phyloP scores from a whole-genome alignment of 2,797 vertebrate species.

The Oreonectes daqikongensis region DNA sequence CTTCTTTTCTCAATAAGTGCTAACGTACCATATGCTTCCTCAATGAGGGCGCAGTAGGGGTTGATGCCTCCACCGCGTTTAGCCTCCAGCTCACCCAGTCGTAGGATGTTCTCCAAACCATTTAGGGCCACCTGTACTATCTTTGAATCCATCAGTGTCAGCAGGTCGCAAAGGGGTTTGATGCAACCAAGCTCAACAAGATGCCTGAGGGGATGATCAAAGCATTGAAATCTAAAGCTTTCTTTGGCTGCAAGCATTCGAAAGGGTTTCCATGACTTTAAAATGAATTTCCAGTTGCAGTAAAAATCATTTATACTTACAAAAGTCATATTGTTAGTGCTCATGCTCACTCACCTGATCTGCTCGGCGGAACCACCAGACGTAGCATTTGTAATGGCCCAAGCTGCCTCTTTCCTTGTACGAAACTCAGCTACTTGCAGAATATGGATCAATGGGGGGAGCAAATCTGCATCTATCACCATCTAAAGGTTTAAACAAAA shows the following conservation, averaged over 20 bases:
- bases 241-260: neutral
- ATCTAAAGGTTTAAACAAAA: constrained; percentile 71
- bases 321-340: too few species aligned
- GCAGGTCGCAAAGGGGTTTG: constrained; percentile 95
- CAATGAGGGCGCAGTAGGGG: constrained; percentile 94
- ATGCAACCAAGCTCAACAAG: constrained; percentile 95
- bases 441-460: constrained; percentile 91
- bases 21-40: constrained; percentile 92
- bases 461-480: constrained; percentile 91
- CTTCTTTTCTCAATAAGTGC: neutral
- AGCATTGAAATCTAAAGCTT: neutral
- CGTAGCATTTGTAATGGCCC: constrained; percentile 95
- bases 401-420: constrained; percentile 94
- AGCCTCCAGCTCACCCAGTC: constrained; percentile 93
- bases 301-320: too few species aligned
- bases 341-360: constrained; percentile 83
- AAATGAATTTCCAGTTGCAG: neutral
- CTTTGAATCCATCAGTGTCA: constrained; percentile 98
- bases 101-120: constrained; percentile 94
- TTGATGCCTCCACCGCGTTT: constrained; percentile 93
- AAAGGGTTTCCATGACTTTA: too few species aligned
- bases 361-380: constrained; percentile 95
- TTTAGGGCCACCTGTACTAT: constrained; percentile 96
- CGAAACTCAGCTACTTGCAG: constrained; percentile 96
- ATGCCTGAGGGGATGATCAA: constrained; percentile 74